These are phyloP conservation scores for Pseudachorutes palmiensis DNA, from an alignment of 1,140 invertebrate genomes.

Conservation along the genomic window DNA sequence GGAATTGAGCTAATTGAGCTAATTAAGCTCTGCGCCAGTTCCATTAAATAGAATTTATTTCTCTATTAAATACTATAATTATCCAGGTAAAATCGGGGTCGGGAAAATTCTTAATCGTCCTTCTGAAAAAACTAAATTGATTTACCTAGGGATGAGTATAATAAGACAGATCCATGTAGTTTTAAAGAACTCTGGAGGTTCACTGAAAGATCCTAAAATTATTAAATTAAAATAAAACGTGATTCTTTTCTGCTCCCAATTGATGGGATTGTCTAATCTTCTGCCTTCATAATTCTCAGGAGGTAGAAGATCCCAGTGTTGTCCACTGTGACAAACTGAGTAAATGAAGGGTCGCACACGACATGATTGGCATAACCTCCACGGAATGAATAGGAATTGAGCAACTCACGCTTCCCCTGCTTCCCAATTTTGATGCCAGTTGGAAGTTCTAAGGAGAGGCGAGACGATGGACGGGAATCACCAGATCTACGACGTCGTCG, in stretches of 20 bases:
- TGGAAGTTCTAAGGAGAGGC: slow-evolving; percentile 29
- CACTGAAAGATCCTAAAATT: too few species aligned
- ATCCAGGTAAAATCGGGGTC: too few species aligned
- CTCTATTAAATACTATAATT: too few species aligned
- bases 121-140: too few species aligned
- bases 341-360: slow-evolving; percentile 17
- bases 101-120: too few species aligned
- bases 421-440: slow-evolving; percentile 29
- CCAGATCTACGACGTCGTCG: slow-evolving; percentile 22
- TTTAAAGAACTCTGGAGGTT: too few species aligned
- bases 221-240: too few species aligned
- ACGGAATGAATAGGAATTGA: slow-evolving; percentile 29
- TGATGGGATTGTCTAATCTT: neutral
- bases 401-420: slow-evolving; percentile 33
- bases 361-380: slow-evolving; percentile 28
- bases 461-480: slow-evolving; percentile 4
- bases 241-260: neutral
- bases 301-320: slow-evolving; percentile 33
- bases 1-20: too few species aligned
- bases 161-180: too few species aligned
- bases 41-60: too few species aligned
- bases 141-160: too few species aligned
- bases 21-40: too few species aligned
- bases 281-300: slow-evolving; percentile 19
- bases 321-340: slow-evolving; percentile 30